These are phyloP conservation scores for Chloebia gouldiae DNA, from an alignment of 2,113 vertebrate genomes.

Conservation along the genomic window DNA sequence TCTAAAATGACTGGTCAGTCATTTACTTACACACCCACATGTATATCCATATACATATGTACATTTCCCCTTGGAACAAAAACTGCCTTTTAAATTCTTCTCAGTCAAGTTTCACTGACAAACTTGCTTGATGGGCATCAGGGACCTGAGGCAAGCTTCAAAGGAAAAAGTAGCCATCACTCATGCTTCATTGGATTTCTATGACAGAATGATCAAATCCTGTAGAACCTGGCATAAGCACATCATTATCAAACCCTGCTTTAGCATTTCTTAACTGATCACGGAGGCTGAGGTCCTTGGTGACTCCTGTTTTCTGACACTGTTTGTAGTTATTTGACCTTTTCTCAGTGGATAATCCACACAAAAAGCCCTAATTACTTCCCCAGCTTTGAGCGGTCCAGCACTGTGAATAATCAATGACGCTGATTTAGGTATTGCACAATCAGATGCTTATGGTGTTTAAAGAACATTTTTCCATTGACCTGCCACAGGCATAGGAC, in stretches of 20 bases:
- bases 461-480: conserved; percentile 86
- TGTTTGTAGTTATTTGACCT: conserved; percentile 96
- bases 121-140: conserved; percentile 79
- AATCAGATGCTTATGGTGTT: conserved; percentile 85
- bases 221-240: conserved; percentile 82
- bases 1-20: not conserved
- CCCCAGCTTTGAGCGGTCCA: conserved; percentile 87
- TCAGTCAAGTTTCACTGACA: conserved; percentile 79
- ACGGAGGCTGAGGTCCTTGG: conserved; percentile 77
- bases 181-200: conserved; percentile 86
- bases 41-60: not conserved
- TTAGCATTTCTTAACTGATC: conserved; percentile 84
- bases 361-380: conserved; percentile 99
- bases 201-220: conserved; percentile 84
- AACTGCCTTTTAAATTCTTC: conserved; percentile 77
- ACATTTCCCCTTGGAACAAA: conserved; percentile 51
- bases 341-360: conserved; percentile 97
- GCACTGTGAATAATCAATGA: conserved; percentile 94
- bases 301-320: conserved; percentile 84
- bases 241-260: conserved; percentile 84
- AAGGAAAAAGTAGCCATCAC: conserved; percentile 81
- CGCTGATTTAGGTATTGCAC: conserved; percentile 91
- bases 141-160: conserved; percentile 77
- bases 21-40: not conserved
- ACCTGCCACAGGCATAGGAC: conserved; percentile 79